Evolutionary conservation across 2,888 invertebrate genomes (phyloP).

Genomic region (Drosophila eohydei): DNA sequence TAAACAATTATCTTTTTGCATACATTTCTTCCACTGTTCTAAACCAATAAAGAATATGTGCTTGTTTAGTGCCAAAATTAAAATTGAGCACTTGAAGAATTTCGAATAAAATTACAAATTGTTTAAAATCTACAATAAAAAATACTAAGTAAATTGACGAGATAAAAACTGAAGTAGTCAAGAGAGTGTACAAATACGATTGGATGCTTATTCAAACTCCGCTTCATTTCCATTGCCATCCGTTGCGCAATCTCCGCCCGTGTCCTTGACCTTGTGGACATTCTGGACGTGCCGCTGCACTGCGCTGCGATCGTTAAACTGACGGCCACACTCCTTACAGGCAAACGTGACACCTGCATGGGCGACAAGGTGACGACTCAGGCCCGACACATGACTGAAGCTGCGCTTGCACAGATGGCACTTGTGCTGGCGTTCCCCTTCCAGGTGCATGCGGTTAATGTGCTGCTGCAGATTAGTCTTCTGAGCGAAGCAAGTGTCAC

Average conservation of each 20-base stretch:
- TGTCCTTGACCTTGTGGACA: conserved; percentile 68
- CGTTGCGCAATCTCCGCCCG: conserved; percentile 17
- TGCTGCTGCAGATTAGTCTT: conserved; percentile 89
- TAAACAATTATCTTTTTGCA: conserved; percentile 35
- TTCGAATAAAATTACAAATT: conserved; percentile 56
- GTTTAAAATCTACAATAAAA: conserved; percentile 7
- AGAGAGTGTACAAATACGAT: not conserved
- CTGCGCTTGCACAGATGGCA: conserved; percentile 88
- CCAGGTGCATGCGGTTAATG: conserved; percentile 87
- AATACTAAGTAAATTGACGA: conserved; percentile 4
- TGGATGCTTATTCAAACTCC: conserved; percentile 26
- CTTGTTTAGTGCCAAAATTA: conserved; percentile 61
- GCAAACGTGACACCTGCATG: conserved; percentile 88
- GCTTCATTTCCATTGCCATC: conserved; percentile 41
- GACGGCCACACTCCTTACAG: conserved; percentile 88
- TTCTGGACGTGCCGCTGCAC: conserved; percentile 87
- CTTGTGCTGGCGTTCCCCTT: conserved; percentile 87
- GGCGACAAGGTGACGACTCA: conserved; percentile 88
- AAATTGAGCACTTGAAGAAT: conserved; percentile 37
- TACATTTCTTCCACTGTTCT: conserved; percentile 45
- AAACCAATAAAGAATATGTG: conserved; percentile 33
- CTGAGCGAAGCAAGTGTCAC: conserved; percentile 90
- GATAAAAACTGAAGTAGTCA: not conserved
- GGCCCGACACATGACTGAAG: conserved; percentile 87
- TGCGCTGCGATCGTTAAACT: conserved; percentile 90